Percentiles rank a stretch among this genome's conserved stretches.
These are phyloP conservation scores for Orestias chungarensis DNA, from an alignment of 2,797 vertebrate species.

Conservation along the genomic window DNA sequence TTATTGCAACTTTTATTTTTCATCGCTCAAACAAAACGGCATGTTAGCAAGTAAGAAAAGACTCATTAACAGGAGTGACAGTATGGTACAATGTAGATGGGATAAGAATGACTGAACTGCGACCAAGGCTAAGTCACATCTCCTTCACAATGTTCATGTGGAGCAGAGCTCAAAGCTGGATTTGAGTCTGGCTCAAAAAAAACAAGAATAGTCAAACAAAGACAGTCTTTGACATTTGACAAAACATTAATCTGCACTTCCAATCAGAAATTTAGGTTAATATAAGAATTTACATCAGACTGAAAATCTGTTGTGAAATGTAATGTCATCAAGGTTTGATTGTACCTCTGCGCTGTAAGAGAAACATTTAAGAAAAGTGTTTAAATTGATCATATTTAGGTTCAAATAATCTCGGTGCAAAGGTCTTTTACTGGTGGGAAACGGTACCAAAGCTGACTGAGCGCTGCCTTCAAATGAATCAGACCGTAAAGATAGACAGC, in stretches of 20 bases:
- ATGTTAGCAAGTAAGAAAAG: slow-evolving; percentile 95
- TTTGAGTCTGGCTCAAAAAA: slow-evolving; percentile 28
- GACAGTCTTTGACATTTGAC: slow-evolving; percentile 45
- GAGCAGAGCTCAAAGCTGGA: slow-evolving; percentile 26
- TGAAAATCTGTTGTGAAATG: slow-evolving; percentile 28
- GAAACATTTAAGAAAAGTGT: slow-evolving; percentile 26
- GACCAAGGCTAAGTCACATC: slow-evolving; percentile 46
- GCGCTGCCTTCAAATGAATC: slow-evolving; percentile 57
- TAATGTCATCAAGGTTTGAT: slow-evolving; percentile 43
- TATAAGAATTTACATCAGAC: slow-evolving; percentile 24
- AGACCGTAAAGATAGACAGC: slow-evolving; percentile 56
- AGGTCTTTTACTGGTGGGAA: slow-evolving; percentile 31
- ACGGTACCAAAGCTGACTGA: slow-evolving; percentile 40
- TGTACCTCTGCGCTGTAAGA: slow-evolving; percentile 49
- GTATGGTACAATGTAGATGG: slow-evolving; percentile 87
- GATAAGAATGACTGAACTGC: slow-evolving; percentile 77
- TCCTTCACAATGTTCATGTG: slow-evolving; percentile 34
- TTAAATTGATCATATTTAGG: slow-evolving; percentile 32
- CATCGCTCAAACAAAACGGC: slow-evolving; percentile 94
- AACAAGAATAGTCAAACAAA: slow-evolving; percentile 52
- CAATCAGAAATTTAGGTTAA: slow-evolving; percentile 29
- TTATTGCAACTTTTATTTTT: slow-evolving; percentile 98
- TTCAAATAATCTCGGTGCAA: slow-evolving; percentile 33
- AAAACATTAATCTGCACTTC: slow-evolving; percentile 50
- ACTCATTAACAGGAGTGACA: slow-evolving; percentile 88